Conservation (phyloP, 2,113 vertebrate species). For the Noturus placidus region DNA sequence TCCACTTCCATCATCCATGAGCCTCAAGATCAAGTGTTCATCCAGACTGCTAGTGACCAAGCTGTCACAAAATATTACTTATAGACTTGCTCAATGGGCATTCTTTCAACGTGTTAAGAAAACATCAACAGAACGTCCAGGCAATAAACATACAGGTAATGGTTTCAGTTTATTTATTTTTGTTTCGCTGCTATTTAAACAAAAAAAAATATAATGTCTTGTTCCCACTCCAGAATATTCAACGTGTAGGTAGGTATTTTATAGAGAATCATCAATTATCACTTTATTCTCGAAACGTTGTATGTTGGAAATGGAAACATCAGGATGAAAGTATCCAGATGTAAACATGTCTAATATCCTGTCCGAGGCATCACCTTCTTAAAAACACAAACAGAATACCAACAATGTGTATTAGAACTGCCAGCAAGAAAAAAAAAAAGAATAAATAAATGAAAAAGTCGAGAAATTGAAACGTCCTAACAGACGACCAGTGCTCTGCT, state of each 20-base stretch:
- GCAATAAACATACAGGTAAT: neutral
- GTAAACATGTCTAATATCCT: neutral
- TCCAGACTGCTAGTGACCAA: neutral
- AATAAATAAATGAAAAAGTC: neutral
- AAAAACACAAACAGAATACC: neutral
- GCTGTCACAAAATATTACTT: neutral
- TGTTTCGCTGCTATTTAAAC: neutral
- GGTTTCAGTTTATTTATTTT: neutral
- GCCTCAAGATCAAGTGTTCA: neutral
- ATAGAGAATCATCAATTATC: neutral
- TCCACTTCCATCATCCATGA: neutral
- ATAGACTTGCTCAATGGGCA: neutral
- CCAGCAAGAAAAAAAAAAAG: neutral
- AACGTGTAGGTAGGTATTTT: neutral
- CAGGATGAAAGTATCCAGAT: neutral
- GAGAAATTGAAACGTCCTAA: neutral
- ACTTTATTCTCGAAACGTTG: neutral
- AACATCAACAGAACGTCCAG: neutral
- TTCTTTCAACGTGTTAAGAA: neutral
- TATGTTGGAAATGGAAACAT: neutral
- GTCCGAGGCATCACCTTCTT: neutral
- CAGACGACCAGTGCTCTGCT: conserved; percentile 35
- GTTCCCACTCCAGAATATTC: neutral
- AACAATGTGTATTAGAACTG: neutral
- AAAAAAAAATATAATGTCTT: neutral